Base-by-base conservation (phyloP, 2,888 invertebrate genomes). In the Xiphydria camelus region DNA sequence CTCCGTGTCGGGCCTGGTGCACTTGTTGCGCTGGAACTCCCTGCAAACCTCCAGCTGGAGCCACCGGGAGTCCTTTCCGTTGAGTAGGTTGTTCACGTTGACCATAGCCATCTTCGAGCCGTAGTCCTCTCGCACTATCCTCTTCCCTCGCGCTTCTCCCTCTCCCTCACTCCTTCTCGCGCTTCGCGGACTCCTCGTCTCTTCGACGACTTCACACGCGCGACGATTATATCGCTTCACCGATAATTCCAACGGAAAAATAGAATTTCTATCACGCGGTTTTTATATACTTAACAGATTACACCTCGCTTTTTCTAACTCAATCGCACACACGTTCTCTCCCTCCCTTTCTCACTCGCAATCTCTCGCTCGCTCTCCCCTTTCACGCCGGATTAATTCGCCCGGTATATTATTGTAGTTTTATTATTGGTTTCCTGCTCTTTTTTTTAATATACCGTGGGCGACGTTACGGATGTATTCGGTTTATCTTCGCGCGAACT, bases 41-140 rank as follows among this genome's bases (percentile, higher is more conserved):
- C 98, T 88, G 84, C 94, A 95, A 78, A 98, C 99, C 83, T 99
- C 99, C 78, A 99, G 85, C 80, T 99, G 98, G 73, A 99, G 87
- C 99, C 99, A 99, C 78, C 98, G 91, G 68, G 97, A 97, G 84
- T 99, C 99, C 83, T 98, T 99, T 76, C 94, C 94, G 82, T 94
- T 95, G 76, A 95, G 85, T 76, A 95, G 86, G 83, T 92, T 94
- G 83, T 92, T 94, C 89, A 94, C 91, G 83, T 91, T 93, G 80
- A 93, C 92, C 89, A 94, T 93, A 80, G 91, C 91, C 86, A 84
- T 84, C 65, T 72, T 73, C 61, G 56, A 48, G 40, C 46, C 44
- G 55, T 53, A 54, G 46, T 53, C 51, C 53, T 47, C 47, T 41
- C 12, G 5, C 19, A 18, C 34, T 15, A 18, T 5, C 2, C n/a